Evolutionary conservation across 2,888 invertebrate genomes (phyloP).

Genomic region (Tipula lateralis): DNA sequence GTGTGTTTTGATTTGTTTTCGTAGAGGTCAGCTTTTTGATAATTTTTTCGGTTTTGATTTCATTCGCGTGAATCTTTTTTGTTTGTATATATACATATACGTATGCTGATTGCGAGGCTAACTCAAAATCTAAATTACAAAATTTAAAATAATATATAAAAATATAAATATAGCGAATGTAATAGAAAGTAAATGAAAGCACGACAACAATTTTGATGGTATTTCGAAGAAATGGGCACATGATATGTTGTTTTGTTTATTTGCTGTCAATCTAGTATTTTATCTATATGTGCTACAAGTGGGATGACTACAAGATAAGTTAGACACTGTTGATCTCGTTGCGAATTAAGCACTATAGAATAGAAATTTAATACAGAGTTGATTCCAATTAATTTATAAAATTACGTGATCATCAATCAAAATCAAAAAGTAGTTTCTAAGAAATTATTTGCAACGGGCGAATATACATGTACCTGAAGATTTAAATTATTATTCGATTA

Average conservation of each 20-base stretch:
- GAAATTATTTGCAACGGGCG: not conserved
- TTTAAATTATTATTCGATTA: too few species aligned
- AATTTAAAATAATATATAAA: not conserved
- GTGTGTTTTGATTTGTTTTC: not conserved
- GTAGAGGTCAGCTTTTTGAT: not conserved
- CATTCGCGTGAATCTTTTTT: too few species aligned
- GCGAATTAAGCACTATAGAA: too few species aligned
- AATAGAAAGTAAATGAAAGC: not conserved
- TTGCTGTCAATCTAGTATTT: not conserved
- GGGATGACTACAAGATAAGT: not conserved
- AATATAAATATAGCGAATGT: not conserved
- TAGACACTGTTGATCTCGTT: too few species aligned
- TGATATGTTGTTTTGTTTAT: not conserved
- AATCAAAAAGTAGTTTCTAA: not conserved
- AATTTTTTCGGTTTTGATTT: not conserved
- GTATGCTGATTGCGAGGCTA: not conserved
- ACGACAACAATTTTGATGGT: not conserved
- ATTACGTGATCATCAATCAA: not conserved
- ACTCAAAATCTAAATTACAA: not conserved
- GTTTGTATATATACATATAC: too few species aligned
- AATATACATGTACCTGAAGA: not conserved
- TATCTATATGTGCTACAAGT: not conserved
- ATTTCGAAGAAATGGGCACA: not conserved
- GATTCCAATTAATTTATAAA: not conserved
- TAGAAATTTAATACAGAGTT: not conserved